Conservation (phyloP, 2,797 vertebrate species). For the Helostoma temminkii region DNA sequence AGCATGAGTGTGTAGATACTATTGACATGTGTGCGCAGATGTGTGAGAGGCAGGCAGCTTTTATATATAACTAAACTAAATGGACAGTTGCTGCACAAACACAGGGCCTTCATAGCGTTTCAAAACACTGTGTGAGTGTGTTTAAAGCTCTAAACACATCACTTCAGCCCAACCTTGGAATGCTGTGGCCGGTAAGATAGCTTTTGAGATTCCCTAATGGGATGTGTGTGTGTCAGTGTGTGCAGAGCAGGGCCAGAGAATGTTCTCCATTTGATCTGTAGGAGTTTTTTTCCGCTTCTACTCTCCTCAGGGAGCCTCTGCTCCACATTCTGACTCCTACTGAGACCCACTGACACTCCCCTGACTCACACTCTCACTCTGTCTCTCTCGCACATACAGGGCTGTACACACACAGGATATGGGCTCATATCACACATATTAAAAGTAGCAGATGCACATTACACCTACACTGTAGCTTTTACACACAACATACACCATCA, state of each 20-base stretch:
- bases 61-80: slow-evolving; percentile 39
- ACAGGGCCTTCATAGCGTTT: slow-evolving; percentile 17
- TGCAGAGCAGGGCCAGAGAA: slow-evolving; percentile 79
- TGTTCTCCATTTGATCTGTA: slow-evolving; percentile 88
- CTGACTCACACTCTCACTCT: slow-evolving; percentile 64
- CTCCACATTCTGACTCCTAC: slow-evolving; percentile 89
- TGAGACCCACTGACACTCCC: slow-evolving; percentile 85
- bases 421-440: slow-evolving; percentile 16
- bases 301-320: slow-evolving; percentile 85
- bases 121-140: slow-evolving; percentile 26
- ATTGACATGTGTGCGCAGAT: slow-evolving; percentile 13
- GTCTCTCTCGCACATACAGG: slow-evolving; percentile 45
- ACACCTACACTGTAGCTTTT: slow-evolving; percentile 18
- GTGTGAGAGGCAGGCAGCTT: slow-evolving; percentile 9
- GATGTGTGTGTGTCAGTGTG: slow-evolving; percentile 55
- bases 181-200: slow-evolving; percentile 40
- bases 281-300: slow-evolving; percentile 77
- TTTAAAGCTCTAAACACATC: slow-evolving; percentile 42
- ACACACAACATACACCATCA: slow-evolving; percentile 1
- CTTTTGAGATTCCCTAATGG: slow-evolving; percentile 52
- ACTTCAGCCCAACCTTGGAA: slow-evolving; percentile 56
- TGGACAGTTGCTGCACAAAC: slow-evolving; percentile 21
- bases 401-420: slow-evolving; percentile 56
- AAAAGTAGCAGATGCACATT: slow-evolving; percentile 39
- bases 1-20: slow-evolving; percentile 18